Evolutionary conservation across 2,888 invertebrate species (phyloP).

Genomic region (Ametastegia equiseti): DNA sequence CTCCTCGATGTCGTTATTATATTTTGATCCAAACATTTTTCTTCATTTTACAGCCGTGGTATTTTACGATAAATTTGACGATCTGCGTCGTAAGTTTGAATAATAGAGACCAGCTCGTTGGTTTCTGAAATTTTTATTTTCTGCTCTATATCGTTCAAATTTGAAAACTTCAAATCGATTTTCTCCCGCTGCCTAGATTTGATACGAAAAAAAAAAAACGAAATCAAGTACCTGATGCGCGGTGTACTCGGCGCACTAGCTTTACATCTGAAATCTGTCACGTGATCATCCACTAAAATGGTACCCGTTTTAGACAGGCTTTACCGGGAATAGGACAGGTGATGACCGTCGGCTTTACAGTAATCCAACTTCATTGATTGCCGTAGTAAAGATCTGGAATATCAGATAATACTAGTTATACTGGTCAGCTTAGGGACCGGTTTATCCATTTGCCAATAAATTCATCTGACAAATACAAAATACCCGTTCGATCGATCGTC

Average conservation of each 20-base stretch:
- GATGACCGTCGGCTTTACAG: slow-evolving; percentile 31
- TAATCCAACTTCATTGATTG: slow-evolving; percentile 40
- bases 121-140: background rate
- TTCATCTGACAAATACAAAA: slow-evolving; percentile 10
- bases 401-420: slow-evolving; percentile 27
- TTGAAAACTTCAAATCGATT: background rate
- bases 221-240: background rate
- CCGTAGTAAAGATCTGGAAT: slow-evolving; percentile 13
- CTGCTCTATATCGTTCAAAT: background rate
- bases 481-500: background rate
- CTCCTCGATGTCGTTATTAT: slow-evolving; percentile 16
- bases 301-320: slow-evolving; percentile 17
- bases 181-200: background rate
- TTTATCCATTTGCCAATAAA: slow-evolving; percentile 32
- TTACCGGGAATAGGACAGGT: slow-evolving; percentile 18
- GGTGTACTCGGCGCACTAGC: background rate
- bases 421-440: slow-evolving; percentile 10
- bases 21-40: background rate
- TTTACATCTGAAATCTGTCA: background rate
- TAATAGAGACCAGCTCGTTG: no score
- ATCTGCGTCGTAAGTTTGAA: background rate
- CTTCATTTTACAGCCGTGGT: background rate
- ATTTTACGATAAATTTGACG: background rate
- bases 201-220: background rate
- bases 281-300: slow-evolving; percentile 27